These are phyloP conservation scores for Adineta ricciae DNA, from an alignment of 2,888 invertebrate species.

Conservation along the genomic window DNA sequence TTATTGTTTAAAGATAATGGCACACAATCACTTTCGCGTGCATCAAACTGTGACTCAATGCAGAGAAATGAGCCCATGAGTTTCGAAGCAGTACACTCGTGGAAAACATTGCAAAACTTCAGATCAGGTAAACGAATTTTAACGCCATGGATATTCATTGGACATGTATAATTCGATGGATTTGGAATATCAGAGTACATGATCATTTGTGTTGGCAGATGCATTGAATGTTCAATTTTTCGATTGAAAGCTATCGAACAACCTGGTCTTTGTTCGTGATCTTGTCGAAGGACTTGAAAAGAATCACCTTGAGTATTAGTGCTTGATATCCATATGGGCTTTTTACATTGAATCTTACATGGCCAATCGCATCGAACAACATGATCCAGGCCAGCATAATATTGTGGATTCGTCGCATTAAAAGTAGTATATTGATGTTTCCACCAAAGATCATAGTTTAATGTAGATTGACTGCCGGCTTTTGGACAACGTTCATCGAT, in stretches of 20 bases:
- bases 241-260: background rate
- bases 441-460: slow-evolving; percentile 34
- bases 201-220: background rate
- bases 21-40: background rate
- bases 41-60: slow-evolving; percentile 16
- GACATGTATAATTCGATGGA: slow-evolving; percentile 9
- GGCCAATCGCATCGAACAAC: slow-evolving; percentile 32
- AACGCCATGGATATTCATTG: background rate
- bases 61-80: background rate
- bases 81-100: background rate
- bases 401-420: slow-evolving; percentile 4
- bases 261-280: slow-evolving; percentile 22
- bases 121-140: background rate
- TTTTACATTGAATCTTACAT: slow-evolving; percentile 31
- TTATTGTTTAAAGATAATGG: background rate
- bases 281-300: background rate
- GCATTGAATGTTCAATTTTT: background rate
- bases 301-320: background rate
- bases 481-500: slow-evolving; percentile 30
- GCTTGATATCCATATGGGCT: slow-evolving; percentile 27
- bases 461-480: background rate
- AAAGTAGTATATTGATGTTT: slow-evolving; percentile 24
- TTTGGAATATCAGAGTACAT: slow-evolving; percentile 19
- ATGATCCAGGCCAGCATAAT: slow-evolving; percentile 22
- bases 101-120: slow-evolving; percentile 1